Conservation (phyloP, 2,797 vertebrate species). For the Lithobates sylvaticus region DNA sequence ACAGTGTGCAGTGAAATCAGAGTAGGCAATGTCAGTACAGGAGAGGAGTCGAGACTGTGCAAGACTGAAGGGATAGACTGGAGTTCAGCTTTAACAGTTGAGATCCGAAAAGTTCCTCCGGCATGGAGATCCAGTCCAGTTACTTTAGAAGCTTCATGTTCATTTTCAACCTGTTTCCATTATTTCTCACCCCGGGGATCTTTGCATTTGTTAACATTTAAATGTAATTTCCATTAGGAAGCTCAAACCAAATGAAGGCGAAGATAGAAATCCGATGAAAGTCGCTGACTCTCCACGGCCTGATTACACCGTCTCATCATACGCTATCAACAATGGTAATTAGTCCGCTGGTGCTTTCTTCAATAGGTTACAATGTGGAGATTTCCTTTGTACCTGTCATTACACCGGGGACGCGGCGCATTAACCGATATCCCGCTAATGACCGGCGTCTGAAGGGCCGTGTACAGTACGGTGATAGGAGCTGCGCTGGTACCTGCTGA, state of each 20-base stretch:
- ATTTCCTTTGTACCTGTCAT: slow-evolving; percentile 41
- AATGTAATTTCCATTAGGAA: slow-evolving; percentile 59
- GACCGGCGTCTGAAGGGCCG: background rate
- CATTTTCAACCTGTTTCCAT: slow-evolving; percentile 53
- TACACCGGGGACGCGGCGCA: slow-evolving; percentile 4
- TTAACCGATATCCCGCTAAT: slow-evolving; percentile 16
- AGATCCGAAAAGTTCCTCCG: background rate
- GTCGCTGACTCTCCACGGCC: slow-evolving; percentile 41
- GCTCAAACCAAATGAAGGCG: slow-evolving; percentile 44
- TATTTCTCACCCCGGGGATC: slow-evolving; percentile 56
- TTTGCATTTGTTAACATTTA: slow-evolving; percentile 62
- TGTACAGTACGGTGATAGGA: background rate
- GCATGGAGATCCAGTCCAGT: slow-evolving; percentile 30
- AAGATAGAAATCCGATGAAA: slow-evolving; percentile 55
- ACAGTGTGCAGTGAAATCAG: no score
- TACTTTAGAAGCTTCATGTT: slow-evolving; percentile 52
- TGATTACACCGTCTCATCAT: slow-evolving; percentile 58
- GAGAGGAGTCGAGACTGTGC: no score
- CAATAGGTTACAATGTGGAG: slow-evolving; percentile 24
- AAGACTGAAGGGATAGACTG: no score
- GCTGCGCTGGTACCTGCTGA: slow-evolving; percentile 9
- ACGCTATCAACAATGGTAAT: slow-evolving; percentile 51
- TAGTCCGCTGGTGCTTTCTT: slow-evolving; percentile 45
- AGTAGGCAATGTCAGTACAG: no score
- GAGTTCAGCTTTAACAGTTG: background rate